These are phyloP conservation scores for Acridotheres tristis DNA, from an alignment of 2,797 vertebrate genomes.

Conservation along the genomic window DNA sequence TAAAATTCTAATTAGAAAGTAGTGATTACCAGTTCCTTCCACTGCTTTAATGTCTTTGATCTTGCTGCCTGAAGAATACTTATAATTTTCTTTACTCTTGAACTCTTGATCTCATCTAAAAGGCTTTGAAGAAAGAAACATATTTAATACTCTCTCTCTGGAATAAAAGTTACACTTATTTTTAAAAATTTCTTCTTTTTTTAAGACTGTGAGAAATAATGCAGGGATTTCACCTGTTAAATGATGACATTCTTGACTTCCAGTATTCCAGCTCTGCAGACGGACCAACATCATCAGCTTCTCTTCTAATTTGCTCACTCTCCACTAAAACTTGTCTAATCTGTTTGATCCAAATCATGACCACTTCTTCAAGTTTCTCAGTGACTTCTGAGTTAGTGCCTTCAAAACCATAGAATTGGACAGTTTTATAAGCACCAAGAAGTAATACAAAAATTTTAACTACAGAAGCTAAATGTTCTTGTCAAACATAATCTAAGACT, in stretches of 20 bases:
- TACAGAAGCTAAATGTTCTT: not conserved
- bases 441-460: not conserved
- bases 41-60: conserved; percentile 77
- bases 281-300: conserved; percentile 82
- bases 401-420: conserved; percentile 43
- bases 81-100: conserved; percentile 81
- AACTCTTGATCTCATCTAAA: conserved; percentile 82
- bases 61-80: conserved; percentile 82
- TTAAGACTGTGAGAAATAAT: not conserved
- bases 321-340: conserved; percentile 82
- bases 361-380: conserved; percentile 77
- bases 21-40: conserved; percentile 83
- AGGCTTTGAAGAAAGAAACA: conserved; percentile 74
- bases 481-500: not conserved
- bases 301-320: conserved; percentile 85
- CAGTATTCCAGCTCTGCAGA: conserved; percentile 83
- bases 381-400: conserved; percentile 79
- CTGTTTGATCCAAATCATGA: conserved; percentile 80
- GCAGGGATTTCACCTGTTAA: conserved; percentile 77
- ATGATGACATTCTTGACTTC: conserved; percentile 82
- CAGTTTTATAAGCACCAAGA: not conserved
- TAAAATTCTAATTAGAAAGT: not conserved
- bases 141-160: not conserved
- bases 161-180: not conserved
- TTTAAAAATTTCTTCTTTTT: not conserved